These are phyloP conservation scores for Cylloceria caligata DNA, from an alignment of 2,888 invertebrate species.

Conservation along the genomic window DNA sequence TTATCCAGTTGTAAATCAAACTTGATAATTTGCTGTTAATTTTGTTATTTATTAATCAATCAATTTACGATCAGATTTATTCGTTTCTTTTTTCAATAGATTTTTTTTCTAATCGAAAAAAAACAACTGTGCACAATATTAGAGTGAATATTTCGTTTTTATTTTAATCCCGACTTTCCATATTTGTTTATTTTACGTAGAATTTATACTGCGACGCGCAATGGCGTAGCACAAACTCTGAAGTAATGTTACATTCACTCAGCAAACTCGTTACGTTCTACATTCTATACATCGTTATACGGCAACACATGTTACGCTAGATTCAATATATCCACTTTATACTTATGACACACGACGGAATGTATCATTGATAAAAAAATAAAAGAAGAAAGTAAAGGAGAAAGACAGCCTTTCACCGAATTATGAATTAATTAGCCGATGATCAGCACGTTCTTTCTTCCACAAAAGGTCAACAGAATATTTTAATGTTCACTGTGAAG, in stretches of 20 bases:
- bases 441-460: background rate
- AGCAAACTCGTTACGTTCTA: slow-evolving; percentile 41
- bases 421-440: background rate
- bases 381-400: background rate
- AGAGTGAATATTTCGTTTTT: background rate
- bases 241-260: slow-evolving; percentile 62
- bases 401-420: slow-evolving; percentile 36
- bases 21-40: too few species aligned
- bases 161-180: background rate
- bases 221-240: slow-evolving; percentile 29
- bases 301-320: background rate
- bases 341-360: slow-evolving; percentile 11
- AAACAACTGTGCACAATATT: background rate
- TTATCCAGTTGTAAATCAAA: too few species aligned
- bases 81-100: background rate
- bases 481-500: background rate
- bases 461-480: background rate
- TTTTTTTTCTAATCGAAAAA: background rate
- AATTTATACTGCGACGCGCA: slow-evolving; percentile 20
- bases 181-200: slow-evolving; percentile 16
- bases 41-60: too few species aligned
- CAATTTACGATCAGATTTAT: too few species aligned
- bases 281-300: slow-evolving; percentile 22
- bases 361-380: background rate
- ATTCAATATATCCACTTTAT: slow-evolving; percentile 12